Evolutionary conservation across 1,140 invertebrate genomes (phyloP), one percentile per base, ranked within the genome.

Genomic region (Campoletis sonorensis): DNA sequence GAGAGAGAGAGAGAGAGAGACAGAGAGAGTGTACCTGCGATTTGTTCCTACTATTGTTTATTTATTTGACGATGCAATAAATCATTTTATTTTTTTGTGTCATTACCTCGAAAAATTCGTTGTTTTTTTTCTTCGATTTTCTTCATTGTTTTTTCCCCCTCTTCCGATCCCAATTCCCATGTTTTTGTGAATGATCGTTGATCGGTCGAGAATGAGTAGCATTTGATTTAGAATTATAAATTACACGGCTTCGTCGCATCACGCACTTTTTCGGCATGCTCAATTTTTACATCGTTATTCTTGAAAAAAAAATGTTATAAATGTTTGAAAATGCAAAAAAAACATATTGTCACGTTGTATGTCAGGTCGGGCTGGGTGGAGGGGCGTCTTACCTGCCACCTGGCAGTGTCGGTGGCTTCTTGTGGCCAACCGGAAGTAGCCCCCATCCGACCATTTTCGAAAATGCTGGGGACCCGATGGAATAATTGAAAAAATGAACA

Each of bases 371-470:
- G 79, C 86, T 91, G 76, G 87, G 85, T 85, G 89, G 89, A 83
- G 90, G 90, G 79, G 90, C 89, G 49, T 91, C 90, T 30, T 91
- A 91, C 79, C 86, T 91, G 79, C 90, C 90, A 75, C 89, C 88
- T 33, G 89, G 88, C 64, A 89, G 88, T 83, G 87, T 90, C 49
- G 89, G 89, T 81, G 89, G 89, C 67, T 90, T 91, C 78, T 87
- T 90, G 16, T 91, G 90, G 90, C 87, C 89, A 77, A 84, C 82
- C 75, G 85, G 85, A 82, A 89, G 85, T 86, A 91, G 87, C 84
- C 89, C 90, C 33, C 90, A 91, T 80, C 89, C 90, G 76, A 91
- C 89, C 61, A 91, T 91, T 80, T 91, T 90, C 79, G 90, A 91
- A 86, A 90, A 91, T 79, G 86, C 86, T 75, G 87, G 88, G 27